Evolutionary conservation across 2,113 vertebrate genomes (phyloP), one percentile per base, ranked within the genome.

Genomic region (Semicossyphus pulcher): DNA sequence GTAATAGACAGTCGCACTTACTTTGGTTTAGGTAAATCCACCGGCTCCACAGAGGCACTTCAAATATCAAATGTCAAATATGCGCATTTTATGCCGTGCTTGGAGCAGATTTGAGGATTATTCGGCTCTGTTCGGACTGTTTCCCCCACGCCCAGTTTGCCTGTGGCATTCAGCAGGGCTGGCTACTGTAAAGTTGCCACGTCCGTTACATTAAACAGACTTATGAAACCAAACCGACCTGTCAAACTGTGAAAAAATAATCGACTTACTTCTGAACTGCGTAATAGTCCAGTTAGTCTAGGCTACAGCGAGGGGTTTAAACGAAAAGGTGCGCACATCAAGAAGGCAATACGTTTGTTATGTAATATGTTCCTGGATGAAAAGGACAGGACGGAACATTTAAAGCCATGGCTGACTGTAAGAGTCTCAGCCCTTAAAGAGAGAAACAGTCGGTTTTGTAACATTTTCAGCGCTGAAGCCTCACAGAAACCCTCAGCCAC

Each of bases 101-200:
- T 52, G 31, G 54, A 39, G 56, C 47, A 66, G 48, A 75, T 80
- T 81, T 63, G 49, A 58, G 44, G 73, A 51, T 63, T 70, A 67
- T 71, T 54, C 28, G 68, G 70, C 62, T 78, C 21, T 68, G 52
- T 37, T 72, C 65, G 75, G 80, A 74, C 80, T 32, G 44, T 60
- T 52, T 56, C 65, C 67, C 81, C 87, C 88, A 92, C 91, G 88
- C 91, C 91, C 89, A 84, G 88, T 90, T 81, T 23, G 87, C 83
- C 85, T 71, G 85, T 85, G 84, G 82, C 75, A 75, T 76, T 86
- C 68, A 78, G 77, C 70, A 32, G 60, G 49, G 57, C 72, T 72
- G 80, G 57, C 84, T 69, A 52, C 88, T 75, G 84, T 83, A 90
- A 92, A 92, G 90, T 92, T 92, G 90, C 88, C 88, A 90, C 90